Conservation (phyloP, 2,113 vertebrate species). For the Megatriorchis doriae region DNA sequence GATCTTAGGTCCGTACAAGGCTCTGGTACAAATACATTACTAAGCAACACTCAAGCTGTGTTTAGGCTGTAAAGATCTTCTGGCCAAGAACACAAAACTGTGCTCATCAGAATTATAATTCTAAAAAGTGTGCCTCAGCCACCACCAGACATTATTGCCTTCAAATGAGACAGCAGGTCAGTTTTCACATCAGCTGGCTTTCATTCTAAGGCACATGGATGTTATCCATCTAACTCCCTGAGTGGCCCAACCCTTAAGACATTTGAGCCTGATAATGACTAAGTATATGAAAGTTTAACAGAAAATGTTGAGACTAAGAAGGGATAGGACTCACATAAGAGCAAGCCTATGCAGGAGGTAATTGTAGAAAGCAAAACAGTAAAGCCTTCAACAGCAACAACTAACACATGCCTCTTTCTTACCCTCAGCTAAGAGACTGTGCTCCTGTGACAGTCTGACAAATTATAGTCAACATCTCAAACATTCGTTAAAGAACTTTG, state of each 20-base stretch:
- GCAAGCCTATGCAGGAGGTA: neutral
- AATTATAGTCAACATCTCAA: too few species aligned
- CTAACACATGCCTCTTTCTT: neutral
- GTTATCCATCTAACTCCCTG: too few species aligned
- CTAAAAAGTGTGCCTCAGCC: neutral
- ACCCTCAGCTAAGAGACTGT: neutral
- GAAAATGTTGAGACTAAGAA: neutral
- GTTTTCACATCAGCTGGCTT: neutral
- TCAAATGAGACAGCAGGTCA: neutral
- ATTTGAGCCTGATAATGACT: neutral
- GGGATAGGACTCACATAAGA: neutral
- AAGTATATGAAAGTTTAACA: neutral
- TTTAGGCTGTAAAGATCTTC: neutral
- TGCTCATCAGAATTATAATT: neutral
- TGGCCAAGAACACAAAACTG: neutral
- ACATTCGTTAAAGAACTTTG: too few species aligned
- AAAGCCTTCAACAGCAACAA: neutral
- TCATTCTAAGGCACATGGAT: neutral
- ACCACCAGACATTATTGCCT: neutral
- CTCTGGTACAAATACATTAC: neutral
- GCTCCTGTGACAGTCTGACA: neutral
- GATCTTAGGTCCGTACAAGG: neutral
- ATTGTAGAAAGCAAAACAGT: neutral
- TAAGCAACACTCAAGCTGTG: neutral
- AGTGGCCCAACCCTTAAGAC: neutral